Percentiles rank a stretch among this genome's conserved stretches.
phyloP scores from a whole-genome alignment of 1,140 invertebrate genomes.

The Saccostrea cuccullata region DNA sequence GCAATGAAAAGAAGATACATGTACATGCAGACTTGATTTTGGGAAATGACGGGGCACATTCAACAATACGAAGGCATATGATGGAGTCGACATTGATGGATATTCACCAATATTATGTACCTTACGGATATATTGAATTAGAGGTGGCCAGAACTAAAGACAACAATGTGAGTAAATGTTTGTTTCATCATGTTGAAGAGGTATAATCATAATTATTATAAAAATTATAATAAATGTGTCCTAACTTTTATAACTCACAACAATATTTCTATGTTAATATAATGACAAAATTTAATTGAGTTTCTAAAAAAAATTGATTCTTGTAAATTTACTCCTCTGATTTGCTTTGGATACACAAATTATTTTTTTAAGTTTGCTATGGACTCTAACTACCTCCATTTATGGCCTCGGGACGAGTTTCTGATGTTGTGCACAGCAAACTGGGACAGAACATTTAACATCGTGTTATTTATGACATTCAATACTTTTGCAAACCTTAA shows the following conservation, averaged over 20 bases:
- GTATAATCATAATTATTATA: too few relatives aligned
- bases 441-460: constrained; percentile 12
- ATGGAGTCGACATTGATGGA: not conserved
- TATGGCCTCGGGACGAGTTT: not conserved
- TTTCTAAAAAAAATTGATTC: too few relatives aligned
- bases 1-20: not conserved
- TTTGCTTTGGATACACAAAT: too few relatives aligned
- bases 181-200: not conserved
- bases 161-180: not conserved
- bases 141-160: not conserved
- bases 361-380: not conserved
- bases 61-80: not conserved
- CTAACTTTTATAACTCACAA: too few relatives aligned
- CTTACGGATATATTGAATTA: not conserved
- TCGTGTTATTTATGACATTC: not conserved
- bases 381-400: not conserved
- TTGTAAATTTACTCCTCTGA: too few relatives aligned
- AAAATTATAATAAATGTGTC: too few relatives aligned
- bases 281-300: too few relatives aligned
- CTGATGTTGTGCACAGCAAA: not conserved
- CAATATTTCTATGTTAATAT: too few relatives aligned
- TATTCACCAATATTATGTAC: not conserved
- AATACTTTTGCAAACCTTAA: not conserved
- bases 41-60: not conserved
- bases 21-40: not conserved